These are phyloP conservation scores for Scaptodrosophila lebanonensis DNA, from an alignment of 1,140 invertebrate genomes.

Conservation along the genomic window DNA sequence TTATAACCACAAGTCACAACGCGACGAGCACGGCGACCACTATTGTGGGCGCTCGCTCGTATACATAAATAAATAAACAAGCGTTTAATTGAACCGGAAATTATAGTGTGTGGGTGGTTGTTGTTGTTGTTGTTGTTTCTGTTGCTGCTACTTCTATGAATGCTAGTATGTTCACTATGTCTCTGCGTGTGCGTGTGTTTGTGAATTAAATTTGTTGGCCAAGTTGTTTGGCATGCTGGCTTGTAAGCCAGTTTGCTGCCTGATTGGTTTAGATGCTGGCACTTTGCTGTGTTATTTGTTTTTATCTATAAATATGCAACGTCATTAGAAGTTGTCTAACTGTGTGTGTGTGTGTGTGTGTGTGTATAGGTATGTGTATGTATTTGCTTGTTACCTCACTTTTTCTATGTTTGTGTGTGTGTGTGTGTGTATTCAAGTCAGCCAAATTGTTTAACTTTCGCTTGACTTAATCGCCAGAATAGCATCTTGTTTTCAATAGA, in stretches of 20 bases:
- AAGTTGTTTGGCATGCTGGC: too few species aligned
- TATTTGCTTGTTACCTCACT: constrained; percentile 19
- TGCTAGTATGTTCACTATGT: not conserved
- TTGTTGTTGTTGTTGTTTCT: not conserved
- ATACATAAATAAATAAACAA: constrained; percentile 72
- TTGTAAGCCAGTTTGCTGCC: too few species aligned
- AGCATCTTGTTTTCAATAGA: too few species aligned
- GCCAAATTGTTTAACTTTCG: too few species aligned
- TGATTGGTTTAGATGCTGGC: too few species aligned
- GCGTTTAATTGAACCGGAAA: constrained; percentile 74
- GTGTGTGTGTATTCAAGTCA: constrained; percentile 10
- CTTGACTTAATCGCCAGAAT: too few species aligned
- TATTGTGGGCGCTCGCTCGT: too few species aligned
- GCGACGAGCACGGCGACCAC: too few species aligned
- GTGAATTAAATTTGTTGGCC: too few species aligned
- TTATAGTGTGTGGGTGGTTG: constrained; percentile 60
- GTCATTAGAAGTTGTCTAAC: constrained; percentile 30
- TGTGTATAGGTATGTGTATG: too few species aligned
- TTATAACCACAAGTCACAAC: not conserved
- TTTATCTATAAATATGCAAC: not conserved
- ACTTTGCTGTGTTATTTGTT: too few species aligned
- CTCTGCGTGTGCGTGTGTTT: too few species aligned
- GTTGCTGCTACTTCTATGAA: not conserved
- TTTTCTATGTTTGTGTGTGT: constrained; percentile 10
- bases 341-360: constrained; percentile 15